These are phyloP conservation scores for Druceiella hillmani DNA, from an alignment of 2,888 invertebrate species.

Conservation along the genomic window DNA sequence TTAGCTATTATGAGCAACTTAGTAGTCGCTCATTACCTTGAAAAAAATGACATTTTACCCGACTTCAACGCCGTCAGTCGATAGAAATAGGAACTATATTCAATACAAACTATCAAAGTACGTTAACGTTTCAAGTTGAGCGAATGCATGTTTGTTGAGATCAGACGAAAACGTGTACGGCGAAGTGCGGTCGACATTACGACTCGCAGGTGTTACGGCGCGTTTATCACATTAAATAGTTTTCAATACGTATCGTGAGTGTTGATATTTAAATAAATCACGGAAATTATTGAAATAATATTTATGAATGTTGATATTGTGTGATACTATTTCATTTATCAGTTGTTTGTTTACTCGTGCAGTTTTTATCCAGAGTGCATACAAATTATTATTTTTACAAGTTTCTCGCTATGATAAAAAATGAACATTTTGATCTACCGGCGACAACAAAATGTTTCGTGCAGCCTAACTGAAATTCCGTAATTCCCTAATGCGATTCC, in stretches of 20 bases:
- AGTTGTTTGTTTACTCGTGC: conserved; percentile 46
- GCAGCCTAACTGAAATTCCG: conserved; percentile 41
- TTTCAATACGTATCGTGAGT: conserved; percentile 47
- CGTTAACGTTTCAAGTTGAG: too few species aligned
- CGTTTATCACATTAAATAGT: conserved; percentile 40
- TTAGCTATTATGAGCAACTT: too few species aligned
- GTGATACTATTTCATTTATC: conserved; percentile 40
- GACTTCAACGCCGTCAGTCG: too few species aligned
- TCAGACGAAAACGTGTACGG: conserved; percentile 47
- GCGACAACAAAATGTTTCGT: conserved; percentile 52
- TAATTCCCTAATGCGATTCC: conserved; percentile 28
- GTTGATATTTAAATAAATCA: conserved; percentile 52
- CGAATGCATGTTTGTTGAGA: too few species aligned
- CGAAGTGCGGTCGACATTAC: conserved; percentile 54
- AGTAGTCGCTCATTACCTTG: too few species aligned
- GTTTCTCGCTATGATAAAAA: conserved; percentile 53
- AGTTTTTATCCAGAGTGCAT: too few species aligned
- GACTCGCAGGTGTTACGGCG: conserved; percentile 49
- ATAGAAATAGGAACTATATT: too few species aligned
- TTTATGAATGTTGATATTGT: conserved; percentile 46
- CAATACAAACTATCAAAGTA: too few species aligned
- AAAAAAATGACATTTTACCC: too few species aligned
- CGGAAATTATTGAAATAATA: conserved; percentile 44
- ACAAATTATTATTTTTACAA: conserved; percentile 43
- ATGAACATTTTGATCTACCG: conserved; percentile 51